phyloP scores from a whole-genome alignment of 2,888 invertebrate genomes.

The Amiota mariae region DNA sequence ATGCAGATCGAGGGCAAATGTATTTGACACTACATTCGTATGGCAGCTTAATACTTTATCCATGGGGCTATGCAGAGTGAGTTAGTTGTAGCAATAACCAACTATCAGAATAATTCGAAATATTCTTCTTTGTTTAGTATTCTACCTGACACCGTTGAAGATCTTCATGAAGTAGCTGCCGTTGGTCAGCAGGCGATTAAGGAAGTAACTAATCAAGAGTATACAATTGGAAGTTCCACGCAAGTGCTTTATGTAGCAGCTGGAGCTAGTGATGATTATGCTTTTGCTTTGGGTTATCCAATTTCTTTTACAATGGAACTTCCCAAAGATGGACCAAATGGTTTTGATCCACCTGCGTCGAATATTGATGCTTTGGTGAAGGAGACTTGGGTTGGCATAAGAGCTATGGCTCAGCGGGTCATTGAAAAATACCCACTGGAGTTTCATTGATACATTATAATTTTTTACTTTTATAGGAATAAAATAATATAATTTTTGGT shows the following conservation, averaged over 20 bases:
- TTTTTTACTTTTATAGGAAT: slow-evolving; percentile 28
- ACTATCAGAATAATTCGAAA: neutral
- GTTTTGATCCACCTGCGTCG: slow-evolving; percentile 76
- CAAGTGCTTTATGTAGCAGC: slow-evolving; percentile 73
- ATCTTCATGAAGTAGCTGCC: slow-evolving; percentile 69
- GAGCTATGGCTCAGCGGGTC: slow-evolving; percentile 63
- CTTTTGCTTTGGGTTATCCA: slow-evolving; percentile 71
- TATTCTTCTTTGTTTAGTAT: slow-evolving; percentile 41
- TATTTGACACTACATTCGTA: slow-evolving; percentile 62
- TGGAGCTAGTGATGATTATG: slow-evolving; percentile 80
- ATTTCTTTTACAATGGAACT: slow-evolving; percentile 76
- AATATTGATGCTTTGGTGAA: slow-evolving; percentile 76
- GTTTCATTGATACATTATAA: neutral
- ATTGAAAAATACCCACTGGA: slow-evolving; percentile 51
- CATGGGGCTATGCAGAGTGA: slow-evolving; percentile 64
- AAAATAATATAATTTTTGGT: slow-evolving; percentile 38
- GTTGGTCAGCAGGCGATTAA: slow-evolving; percentile 68
- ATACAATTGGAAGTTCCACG: slow-evolving; percentile 67
- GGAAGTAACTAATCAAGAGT: slow-evolving; percentile 61
- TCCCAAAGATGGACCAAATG: slow-evolving; percentile 74
- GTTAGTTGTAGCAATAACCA: slow-evolving; percentile 1
- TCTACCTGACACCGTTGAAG: slow-evolving; percentile 72
- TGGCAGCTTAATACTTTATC: slow-evolving; percentile 61
- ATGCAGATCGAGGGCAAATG: slow-evolving; percentile 70
- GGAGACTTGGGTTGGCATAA: slow-evolving; percentile 76